Base-by-base conservation (phyloP, 1,140 invertebrate genomes). In the Stegodyphus dumicola region DNA sequence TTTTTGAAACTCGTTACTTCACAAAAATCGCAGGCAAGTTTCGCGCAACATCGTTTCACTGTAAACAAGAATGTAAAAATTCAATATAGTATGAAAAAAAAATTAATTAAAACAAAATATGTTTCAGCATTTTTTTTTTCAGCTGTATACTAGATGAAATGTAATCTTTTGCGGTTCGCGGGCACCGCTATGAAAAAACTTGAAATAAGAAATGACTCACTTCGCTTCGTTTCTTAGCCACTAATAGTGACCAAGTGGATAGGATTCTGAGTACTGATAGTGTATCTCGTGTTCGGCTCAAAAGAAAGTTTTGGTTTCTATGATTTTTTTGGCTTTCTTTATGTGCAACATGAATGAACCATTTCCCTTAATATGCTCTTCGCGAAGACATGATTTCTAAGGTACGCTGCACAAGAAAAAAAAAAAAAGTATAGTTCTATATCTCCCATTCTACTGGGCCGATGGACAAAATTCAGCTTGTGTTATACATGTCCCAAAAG, bases 21-120 rank as follows among this genome's bases (percentile, higher is more conserved):
- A 48, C 84, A 86, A 48, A 77, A 86, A 51, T 86, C 70, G 17
- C 75, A 86, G 13, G 18, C 33, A n/a, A 64, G n/a, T 70, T 49
- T 56, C 10, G 17, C 48, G 0, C 74, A 70, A 52, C 48, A 18
- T 52, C 49, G 67, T 70, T 77, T 84, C 56, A n/a, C 73, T 77
- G 52, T 33, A 48, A n/a, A 54, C 53, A 10, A 56, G 15, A 56
- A 11, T 48, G 11, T 18, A 69, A 9, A 15, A 69, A 33, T 33
- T 33, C 33, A 33, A 33, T 18, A 15, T 5, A 60, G 2, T 60
- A 15, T 11, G 56, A 60, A 60, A 60, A 60, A 1, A 60, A 60
- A 11, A 60, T 60, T 11, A 60, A 60, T 60, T 60, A 2, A 60
- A 60, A 11, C 15, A 2, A 60, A 60, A 11, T 5, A 60, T 60